Evolutionary conservation across 1,140 invertebrate genomes (phyloP).

Genomic region (Drosophila tsacasi): DNA sequence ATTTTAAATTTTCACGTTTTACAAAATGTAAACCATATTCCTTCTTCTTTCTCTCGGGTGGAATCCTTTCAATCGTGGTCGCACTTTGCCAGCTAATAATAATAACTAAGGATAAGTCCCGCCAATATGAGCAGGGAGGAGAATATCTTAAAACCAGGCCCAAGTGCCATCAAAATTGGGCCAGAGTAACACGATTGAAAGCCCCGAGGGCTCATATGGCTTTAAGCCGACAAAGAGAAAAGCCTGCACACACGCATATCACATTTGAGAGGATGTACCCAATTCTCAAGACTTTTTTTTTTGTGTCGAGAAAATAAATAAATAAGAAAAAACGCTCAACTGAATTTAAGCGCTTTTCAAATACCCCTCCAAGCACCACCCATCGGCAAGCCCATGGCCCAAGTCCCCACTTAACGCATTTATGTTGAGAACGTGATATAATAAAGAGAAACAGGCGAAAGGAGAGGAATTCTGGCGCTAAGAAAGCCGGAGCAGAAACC

Average conservation of each 20-base stretch:
- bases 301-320: conserved; percentile 39
- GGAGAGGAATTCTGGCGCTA: conserved; percentile 39
- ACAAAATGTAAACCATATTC: not conserved
- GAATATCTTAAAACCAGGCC: conserved; percentile 55
- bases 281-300: conserved; percentile 53
- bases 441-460: conserved; percentile 63
- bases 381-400: conserved; percentile 17
- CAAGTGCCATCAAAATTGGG: conserved; percentile 75
- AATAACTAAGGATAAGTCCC: conserved; percentile 78
- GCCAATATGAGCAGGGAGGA: conserved; percentile 40
- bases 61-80: conserved; percentile 69
- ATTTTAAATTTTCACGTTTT: not conserved
- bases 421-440: conserved; percentile 82
- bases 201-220: conserved; percentile 37
- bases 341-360: conserved; percentile 81
- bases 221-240: conserved; percentile 59
- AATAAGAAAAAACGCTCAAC: conserved; percentile 57
- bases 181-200: conserved; percentile 51
- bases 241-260: conserved; percentile 39
- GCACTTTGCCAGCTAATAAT: conserved; percentile 78
- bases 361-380: conserved; percentile 58
- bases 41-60: too few species aligned
- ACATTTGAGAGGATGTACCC: conserved; percentile 35
- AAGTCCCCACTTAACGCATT: conserved; percentile 79
- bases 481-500: conserved; percentile 21